Conservation (phyloP, 2,113 vertebrate species). For the Aptenodytes forsteri region DNA sequence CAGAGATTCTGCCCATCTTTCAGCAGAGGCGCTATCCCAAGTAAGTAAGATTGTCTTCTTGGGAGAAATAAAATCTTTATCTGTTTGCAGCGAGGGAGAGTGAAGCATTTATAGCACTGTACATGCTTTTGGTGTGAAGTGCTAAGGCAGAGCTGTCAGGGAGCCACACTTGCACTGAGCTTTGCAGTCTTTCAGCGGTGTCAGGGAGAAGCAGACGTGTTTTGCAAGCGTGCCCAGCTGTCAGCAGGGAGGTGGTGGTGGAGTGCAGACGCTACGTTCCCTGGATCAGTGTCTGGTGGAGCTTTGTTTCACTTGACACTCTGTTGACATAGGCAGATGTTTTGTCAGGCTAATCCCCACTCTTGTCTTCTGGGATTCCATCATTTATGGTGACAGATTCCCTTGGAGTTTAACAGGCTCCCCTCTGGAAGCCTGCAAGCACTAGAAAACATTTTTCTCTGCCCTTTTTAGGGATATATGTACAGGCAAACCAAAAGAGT, state of each 20-base stretch:
- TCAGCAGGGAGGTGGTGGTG: background rate
- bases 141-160: background rate
- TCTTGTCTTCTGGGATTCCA: constrained; percentile 9
- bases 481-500: background rate
- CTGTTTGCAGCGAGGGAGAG: background rate
- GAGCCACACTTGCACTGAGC: background rate
- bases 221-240: background rate
- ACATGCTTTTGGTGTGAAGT: background rate
- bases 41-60: constrained; percentile 76
- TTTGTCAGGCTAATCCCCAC: constrained; percentile 26
- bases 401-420: constrained; percentile 23
- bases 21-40: constrained; percentile 90
- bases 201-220: background rate
- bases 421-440: background rate
- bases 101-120: background rate
- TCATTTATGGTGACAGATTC: background rate
- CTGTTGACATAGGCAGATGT: background rate
- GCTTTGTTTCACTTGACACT: background rate
- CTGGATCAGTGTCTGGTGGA: background rate
- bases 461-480: background rate
- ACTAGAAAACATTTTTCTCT: background rate
- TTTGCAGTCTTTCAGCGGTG: background rate
- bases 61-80: background rate
- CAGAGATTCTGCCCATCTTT: constrained; percentile 90
- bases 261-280: background rate